A percentile compares a stretch with the other conserved stretches of the same genome.
Evolutionary conservation across 2,113 vertebrate genomes (phyloP).

Genomic region (Oreochromis aureus): DNA sequence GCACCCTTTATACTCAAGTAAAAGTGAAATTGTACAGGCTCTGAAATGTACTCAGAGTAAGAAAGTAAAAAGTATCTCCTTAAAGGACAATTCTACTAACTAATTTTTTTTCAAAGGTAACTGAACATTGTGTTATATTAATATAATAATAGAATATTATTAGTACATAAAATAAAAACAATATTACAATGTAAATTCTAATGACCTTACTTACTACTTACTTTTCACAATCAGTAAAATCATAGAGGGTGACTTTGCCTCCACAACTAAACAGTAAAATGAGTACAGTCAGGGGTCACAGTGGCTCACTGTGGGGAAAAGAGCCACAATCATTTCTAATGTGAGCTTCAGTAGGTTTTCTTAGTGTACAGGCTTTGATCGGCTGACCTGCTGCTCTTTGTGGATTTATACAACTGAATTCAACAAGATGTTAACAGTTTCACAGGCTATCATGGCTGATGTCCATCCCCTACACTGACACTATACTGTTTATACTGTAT

Average conservation of each 20-base stretch:
- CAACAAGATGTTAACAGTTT: background rate
- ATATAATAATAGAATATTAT: background rate
- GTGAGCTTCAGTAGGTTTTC: background rate
- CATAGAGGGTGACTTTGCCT: background rate
- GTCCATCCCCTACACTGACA: too few relatives aligned
- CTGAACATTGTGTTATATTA: background rate
- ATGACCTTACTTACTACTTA: background rate
- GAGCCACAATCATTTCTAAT: too few relatives aligned
- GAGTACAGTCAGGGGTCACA: too few relatives aligned
- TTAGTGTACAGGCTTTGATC: background rate
- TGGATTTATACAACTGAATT: background rate
- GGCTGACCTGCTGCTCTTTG: background rate
- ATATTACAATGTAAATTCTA: background rate
- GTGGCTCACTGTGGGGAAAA: too few relatives aligned
- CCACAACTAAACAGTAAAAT: background rate
- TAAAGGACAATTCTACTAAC: background rate
- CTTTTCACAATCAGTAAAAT: background rate
- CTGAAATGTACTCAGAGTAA: background rate
- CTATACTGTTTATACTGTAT: background rate
- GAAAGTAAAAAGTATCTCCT: background rate
- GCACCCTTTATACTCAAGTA: background rate
- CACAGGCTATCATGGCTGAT: background rate
- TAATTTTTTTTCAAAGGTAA: background rate
- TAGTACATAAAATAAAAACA: background rate
- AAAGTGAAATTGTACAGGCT: background rate